phyloP scores from a whole-genome alignment of 2,888 invertebrate genomes.

The Belgica antarctica region DNA sequence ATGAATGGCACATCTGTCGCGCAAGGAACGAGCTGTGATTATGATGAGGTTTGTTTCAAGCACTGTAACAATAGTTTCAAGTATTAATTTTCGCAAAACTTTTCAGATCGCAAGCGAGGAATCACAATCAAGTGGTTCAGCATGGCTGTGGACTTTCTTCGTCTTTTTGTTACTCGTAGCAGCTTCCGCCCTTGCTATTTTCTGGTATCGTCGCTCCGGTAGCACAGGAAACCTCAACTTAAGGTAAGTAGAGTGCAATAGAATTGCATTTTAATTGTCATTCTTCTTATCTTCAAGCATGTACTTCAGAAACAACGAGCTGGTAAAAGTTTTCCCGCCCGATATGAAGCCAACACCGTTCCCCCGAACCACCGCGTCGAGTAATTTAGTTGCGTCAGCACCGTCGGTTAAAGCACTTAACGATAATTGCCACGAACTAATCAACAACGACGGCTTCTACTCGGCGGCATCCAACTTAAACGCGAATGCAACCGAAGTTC shows the following conservation, averaged over 20 bases:
- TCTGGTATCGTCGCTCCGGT: background rate
- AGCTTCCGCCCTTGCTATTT: background rate
- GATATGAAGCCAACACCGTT: background rate
- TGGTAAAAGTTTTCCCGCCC: background rate
- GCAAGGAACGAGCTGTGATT: constrained; percentile 52
- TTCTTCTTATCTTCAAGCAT: too few species aligned
- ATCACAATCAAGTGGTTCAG: too few species aligned
- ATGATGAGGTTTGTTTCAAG: constrained; percentile 5
- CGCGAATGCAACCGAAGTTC: background rate
- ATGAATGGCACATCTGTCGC: constrained; percentile 55
- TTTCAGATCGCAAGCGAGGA: background rate
- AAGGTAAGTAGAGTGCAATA: background rate
- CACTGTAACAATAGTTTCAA: too few species aligned
- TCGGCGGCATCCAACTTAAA: background rate
- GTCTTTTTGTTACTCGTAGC: background rate
- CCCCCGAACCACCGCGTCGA: background rate
- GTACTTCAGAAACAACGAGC: background rate
- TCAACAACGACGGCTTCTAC: background rate
- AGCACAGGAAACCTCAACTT: background rate
- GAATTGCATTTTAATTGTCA: background rate
- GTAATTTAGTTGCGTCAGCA: background rate
- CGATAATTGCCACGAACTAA: background rate
- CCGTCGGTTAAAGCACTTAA: background rate
- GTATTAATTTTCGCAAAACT: background rate
- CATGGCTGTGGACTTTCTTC: background rate